phyloP scores from a whole-genome alignment of 1,140 invertebrate genomes.

The Drosophila cardini region DNA sequence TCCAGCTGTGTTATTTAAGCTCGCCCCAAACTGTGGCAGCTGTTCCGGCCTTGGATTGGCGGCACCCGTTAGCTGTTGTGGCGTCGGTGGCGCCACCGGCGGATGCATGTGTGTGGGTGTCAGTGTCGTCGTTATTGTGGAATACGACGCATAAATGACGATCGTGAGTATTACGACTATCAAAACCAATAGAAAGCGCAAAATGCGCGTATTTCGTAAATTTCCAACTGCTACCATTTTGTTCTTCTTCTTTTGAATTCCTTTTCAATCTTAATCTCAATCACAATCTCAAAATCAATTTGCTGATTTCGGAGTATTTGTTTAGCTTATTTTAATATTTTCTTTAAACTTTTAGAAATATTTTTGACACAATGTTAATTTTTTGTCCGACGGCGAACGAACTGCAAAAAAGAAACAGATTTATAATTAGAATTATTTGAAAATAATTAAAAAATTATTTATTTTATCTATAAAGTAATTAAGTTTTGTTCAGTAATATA shows the following conservation, averaged over 20 bases:
- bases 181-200: conserved; percentile 79
- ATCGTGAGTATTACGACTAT: conserved; percentile 78
- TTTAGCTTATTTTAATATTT: background rate
- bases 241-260: background rate
- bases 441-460: too few species aligned
- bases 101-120: conserved; percentile 60
- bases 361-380: conserved; percentile 3
- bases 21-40: background rate
- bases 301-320: conserved; percentile 23
- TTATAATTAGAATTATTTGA: too few species aligned
- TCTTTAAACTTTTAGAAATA: conserved; percentile 1
- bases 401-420: conserved; percentile 37
- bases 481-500: too few species aligned
- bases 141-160: conserved; percentile 84
- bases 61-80: conserved; percentile 43
- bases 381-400: background rate
- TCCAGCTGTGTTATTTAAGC: conserved; percentile 53
- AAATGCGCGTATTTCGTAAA: conserved; percentile 78
- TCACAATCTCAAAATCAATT: background rate
- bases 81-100: conserved; percentile 36
- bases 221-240: conserved; percentile 65
- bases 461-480: too few species aligned
- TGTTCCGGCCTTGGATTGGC: conserved; percentile 3
- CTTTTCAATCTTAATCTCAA: conserved; percentile 14
- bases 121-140: conserved; percentile 67